These are phyloP conservation scores for Lutjanus argentimaculatus DNA, from an alignment of 2,797 vertebrate genomes.

Conservation along the genomic window DNA sequence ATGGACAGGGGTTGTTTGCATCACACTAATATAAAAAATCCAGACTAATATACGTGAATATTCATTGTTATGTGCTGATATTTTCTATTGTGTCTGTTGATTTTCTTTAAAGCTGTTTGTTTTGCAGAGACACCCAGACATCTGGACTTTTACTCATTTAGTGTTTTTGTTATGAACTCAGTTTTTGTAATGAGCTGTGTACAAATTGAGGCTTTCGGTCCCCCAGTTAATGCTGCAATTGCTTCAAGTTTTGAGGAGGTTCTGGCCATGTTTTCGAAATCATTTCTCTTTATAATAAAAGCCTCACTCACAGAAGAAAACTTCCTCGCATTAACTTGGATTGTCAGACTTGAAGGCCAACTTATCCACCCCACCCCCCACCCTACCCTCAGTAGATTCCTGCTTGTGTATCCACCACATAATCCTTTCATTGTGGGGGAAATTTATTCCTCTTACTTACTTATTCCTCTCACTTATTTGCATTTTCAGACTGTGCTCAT, in stretches of 20 bases:
- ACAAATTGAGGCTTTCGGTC: background rate
- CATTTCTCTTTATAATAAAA: constrained; percentile 14
- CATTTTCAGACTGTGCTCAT: constrained; percentile 23
- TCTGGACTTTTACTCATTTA: background rate
- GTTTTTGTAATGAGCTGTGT: background rate
- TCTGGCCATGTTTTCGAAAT: background rate
- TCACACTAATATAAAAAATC: background rate
- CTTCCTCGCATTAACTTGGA: constrained; percentile 2
- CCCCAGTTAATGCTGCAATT: background rate
- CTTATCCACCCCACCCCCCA: background rate
- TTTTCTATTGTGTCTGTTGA: background rate
- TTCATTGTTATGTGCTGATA: background rate
- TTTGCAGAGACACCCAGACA: background rate
- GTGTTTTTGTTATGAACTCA: background rate
- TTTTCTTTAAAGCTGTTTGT: background rate
- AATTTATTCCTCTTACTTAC: constrained; percentile 38
- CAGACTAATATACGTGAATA: background rate
- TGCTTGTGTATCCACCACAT: constrained; percentile 22
- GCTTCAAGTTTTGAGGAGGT: background rate
- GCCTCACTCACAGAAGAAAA: background rate
- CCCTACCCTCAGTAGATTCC: constrained; percentile 3
- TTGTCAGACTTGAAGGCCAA: constrained; percentile 28
- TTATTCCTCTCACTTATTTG: constrained; percentile 35
- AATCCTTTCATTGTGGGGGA: constrained; percentile 35
- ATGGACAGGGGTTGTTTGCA: no score